Percentiles rank a stretch among this genome's conserved stretches.
Conservation (phyloP, 2,888 invertebrate species). For the Allygus modestus region DNA sequence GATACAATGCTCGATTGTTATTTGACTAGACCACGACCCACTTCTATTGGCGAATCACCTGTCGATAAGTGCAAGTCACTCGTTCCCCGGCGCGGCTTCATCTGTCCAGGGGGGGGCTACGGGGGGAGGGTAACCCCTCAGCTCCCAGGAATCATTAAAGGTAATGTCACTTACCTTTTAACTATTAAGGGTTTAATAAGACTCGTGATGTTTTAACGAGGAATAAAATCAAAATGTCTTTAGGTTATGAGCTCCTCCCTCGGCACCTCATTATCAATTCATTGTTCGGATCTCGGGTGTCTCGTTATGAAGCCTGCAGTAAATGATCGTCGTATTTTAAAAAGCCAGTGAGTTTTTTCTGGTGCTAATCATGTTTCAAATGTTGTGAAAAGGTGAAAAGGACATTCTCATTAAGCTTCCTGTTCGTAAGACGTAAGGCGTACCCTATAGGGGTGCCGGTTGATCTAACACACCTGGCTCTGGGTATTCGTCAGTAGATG, state of each 20-base stretch:
- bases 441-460: too few species aligned
- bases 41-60: constrained; percentile 27
- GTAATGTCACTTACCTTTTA: not conserved
- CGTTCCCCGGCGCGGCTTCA: not conserved
- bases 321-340: not conserved
- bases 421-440: too few species aligned
- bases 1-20: constrained; percentile 41
- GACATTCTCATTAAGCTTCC: too few species aligned
- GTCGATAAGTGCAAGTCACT: constrained; percentile 32
- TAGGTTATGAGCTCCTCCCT: constrained; percentile 8
- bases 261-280: not conserved
- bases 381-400: too few species aligned
- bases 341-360: too few species aligned
- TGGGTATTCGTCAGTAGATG: too few species aligned
- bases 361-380: too few species aligned
- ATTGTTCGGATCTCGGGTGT: not conserved
- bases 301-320: not conserved
- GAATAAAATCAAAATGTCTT: constrained; percentile 11
- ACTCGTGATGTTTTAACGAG: not conserved
- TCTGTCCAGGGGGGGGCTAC: not conserved
- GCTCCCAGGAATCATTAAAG: not conserved
- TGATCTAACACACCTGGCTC: too few species aligned
- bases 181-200: constrained; percentile 13
- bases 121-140: not conserved
- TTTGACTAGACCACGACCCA: constrained; percentile 7